Percentiles rank a stretch among this genome's conserved stretches.
phyloP scores from a whole-genome alignment of 2,113 vertebrate genomes.

The Promerops cafer region DNA sequence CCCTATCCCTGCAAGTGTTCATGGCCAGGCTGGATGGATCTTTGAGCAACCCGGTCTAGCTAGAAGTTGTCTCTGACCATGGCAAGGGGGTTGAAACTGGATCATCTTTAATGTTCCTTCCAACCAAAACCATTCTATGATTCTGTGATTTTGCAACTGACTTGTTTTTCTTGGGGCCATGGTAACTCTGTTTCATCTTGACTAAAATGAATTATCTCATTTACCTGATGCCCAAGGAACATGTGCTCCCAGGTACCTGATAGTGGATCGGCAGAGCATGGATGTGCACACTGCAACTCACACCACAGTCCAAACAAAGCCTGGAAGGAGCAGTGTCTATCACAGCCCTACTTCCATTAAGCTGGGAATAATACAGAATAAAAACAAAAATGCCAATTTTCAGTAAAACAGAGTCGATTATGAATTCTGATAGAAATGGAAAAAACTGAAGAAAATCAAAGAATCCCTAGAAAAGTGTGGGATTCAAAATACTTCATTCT shows the following conservation, averaged over 20 bases:
- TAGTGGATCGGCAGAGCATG: neutral
- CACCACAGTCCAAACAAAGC: neutral
- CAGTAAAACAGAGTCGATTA: neutral
- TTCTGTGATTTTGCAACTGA: neutral
- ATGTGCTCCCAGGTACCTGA: neutral
- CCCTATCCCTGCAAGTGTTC: neutral
- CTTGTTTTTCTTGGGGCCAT: neutral
- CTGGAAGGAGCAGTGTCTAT: neutral
- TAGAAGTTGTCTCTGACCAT: neutral
- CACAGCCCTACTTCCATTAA: neutral
- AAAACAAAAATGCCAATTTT: neutral
- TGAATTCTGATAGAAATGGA: neutral
- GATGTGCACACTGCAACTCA: neutral
- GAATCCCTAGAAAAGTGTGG: neutral
- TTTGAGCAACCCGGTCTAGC: neutral
- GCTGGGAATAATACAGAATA: neutral
- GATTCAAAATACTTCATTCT: neutral
- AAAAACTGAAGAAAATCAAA: neutral
- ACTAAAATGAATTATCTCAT: neutral
- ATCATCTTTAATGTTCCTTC: neutral
- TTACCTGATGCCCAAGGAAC: neutral
- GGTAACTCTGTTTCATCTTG: neutral
- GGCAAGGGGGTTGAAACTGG: neutral
- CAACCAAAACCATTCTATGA: neutral
- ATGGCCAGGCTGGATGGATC: accelerated